Evolutionary conservation across 1,140 invertebrate genomes (phyloP).

Genomic region (Pseudomyrmex concolor): DNA sequence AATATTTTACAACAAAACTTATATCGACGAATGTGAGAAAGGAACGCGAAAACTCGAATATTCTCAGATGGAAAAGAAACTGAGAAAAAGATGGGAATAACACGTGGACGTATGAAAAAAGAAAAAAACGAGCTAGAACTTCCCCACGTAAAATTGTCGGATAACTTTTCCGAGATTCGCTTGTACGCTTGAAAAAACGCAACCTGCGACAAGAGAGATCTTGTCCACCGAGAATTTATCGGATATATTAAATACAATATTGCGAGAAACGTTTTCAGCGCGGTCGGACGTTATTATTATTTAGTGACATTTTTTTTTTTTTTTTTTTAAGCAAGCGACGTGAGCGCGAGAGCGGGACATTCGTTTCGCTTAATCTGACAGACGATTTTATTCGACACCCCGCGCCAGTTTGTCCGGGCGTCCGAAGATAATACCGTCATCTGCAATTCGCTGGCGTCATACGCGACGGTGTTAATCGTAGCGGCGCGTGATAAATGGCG

Average conservation of each 20-base stretch:
- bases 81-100: background rate
- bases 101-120: too few relatives aligned
- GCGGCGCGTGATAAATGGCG: constrained; percentile 64
- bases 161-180: too few relatives aligned
- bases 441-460: constrained; percentile 54
- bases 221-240: too few relatives aligned
- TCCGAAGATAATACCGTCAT: constrained; percentile 57
- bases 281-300: background rate
- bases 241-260: too few relatives aligned
- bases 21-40: constrained; percentile 27
- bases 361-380: constrained; percentile 52
- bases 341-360: background rate
- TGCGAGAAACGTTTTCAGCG: background rate
- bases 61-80: background rate
- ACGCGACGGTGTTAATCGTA: constrained; percentile 63
- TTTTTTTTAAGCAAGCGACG: constrained; percentile 28
- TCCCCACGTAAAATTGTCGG: background rate
- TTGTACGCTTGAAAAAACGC: too few relatives aligned
- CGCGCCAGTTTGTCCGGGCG: constrained; percentile 45
- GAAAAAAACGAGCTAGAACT: too few relatives aligned
- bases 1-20: background rate
- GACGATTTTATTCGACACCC: constrained; percentile 55
- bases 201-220: background rate
- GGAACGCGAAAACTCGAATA: constrained; percentile 30
- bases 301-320: background rate